Conservation (phyloP, 2,113 vertebrate genomes). For the Poecile atricapillus region DNA sequence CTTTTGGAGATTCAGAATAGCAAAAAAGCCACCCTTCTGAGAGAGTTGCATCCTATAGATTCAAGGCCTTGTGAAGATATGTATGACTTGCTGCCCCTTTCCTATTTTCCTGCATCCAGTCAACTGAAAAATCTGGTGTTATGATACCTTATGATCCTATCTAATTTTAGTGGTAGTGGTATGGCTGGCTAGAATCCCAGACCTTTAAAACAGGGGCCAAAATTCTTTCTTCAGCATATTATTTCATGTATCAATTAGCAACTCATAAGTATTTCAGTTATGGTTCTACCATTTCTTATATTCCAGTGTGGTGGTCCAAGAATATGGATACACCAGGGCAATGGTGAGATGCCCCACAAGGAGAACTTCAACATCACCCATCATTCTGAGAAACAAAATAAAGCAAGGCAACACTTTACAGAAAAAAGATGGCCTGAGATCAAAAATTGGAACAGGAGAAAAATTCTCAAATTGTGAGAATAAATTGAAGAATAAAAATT, state of each 20-base stretch:
- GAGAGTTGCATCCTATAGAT: neutral
- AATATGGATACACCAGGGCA: neutral
- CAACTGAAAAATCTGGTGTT: neutral
- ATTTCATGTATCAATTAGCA: neutral
- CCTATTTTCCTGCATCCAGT: neutral
- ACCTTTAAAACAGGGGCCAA: neutral
- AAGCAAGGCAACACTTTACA: neutral
- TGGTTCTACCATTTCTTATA: neutral
- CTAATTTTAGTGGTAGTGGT: neutral
- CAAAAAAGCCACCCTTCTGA: conserved; percentile 17
- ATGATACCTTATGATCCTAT: neutral
- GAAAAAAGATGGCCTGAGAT: neutral
- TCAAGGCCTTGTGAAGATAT: neutral
- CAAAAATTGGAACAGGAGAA: neutral
- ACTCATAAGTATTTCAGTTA: neutral
- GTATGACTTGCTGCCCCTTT: neutral
- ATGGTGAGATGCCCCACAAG: neutral
- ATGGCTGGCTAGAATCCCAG: neutral
- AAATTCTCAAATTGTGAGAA: neutral
- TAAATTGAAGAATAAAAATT: neutral
- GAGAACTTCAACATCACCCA: neutral
- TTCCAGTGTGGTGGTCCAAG: neutral
- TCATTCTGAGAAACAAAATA: accelerated
- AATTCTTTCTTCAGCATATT: neutral
- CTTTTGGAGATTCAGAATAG: conserved; percentile 54